Conservation (phyloP, 2,797 vertebrate genomes). For the Coluber constrictor region DNA sequence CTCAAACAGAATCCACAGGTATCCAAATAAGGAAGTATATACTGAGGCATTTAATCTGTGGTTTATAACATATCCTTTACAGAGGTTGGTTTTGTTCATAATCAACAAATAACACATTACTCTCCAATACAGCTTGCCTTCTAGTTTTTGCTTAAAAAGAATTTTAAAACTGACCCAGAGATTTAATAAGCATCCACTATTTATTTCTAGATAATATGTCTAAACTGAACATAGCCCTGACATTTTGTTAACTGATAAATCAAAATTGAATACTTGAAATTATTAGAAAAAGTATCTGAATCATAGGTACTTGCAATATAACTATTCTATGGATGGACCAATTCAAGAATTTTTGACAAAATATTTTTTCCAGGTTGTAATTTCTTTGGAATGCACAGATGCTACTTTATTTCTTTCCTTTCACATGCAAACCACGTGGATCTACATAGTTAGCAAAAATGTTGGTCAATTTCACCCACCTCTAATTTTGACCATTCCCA, state of each 20-base stretch:
- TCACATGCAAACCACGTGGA: background rate
- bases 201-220: background rate
- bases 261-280: slow-evolving; percentile 12
- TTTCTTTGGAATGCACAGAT: background rate
- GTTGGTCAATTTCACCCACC: background rate
- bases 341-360: background rate
- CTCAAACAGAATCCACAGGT: background rate
- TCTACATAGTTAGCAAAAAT: background rate
- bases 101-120: slow-evolving; percentile 1
- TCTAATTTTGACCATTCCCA: too few relatives aligned
- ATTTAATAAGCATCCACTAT: background rate
- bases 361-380: accelerated
- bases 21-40: too few relatives aligned
- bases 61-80: slow-evolving; percentile 2
- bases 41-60: background rate
- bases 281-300: background rate
- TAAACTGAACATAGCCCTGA: background rate
- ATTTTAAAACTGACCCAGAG: slow-evolving; percentile 1
- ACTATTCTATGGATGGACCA: background rate
- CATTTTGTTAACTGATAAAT: background rate
- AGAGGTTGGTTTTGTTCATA: slow-evolving; percentile 6
- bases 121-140: background rate
- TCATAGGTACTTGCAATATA: background rate
- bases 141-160: background rate
- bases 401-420: background rate